Percentiles rank a stretch among this genome's conserved stretches.
Evolutionary conservation across 2,888 invertebrate species (phyloP).

Genomic region (Melanchra persicariae): DNA sequence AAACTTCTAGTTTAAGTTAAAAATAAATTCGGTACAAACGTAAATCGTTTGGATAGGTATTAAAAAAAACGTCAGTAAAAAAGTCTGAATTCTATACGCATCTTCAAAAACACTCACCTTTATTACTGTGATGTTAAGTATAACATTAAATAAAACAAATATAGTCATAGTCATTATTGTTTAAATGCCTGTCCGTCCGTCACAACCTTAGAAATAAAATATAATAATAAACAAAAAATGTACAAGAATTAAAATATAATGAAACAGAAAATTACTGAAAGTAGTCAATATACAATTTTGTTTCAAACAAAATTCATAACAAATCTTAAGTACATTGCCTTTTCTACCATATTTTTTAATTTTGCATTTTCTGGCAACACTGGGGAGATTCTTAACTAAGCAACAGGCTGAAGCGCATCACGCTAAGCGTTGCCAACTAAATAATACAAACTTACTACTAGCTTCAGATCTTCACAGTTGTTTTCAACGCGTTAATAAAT

Average conservation of each 20-base stretch:
- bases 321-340: constrained; percentile 80
- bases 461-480: constrained; percentile 64
- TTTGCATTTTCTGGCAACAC: constrained; percentile 65
- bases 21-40: too few relatives aligned
- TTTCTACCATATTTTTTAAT: constrained; percentile 56
- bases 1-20: not conserved
- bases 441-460: constrained; percentile 58
- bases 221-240: constrained; percentile 66
- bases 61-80: not conserved
- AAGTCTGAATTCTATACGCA: too few relatives aligned
- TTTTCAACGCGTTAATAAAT: constrained; percentile 67
- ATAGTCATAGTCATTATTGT: constrained; percentile 29
- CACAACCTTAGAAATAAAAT: constrained; percentile 77
- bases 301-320: constrained; percentile 69
- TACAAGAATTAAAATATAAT: constrained; percentile 65
- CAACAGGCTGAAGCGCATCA: constrained; percentile 54
- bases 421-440: constrained; percentile 49
- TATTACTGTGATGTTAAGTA: constrained; percentile 22
- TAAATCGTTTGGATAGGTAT: not conserved
- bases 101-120: constrained; percentile 27
- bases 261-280: constrained; percentile 56
- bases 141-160: constrained; percentile 40
- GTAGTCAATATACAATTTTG: constrained; percentile 57
- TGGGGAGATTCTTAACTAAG: constrained; percentile 61
- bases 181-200: constrained; percentile 71